These are phyloP conservation scores for Poeciliopsis occidentalis DNA, from an alignment of 2,113 vertebrate species.

Conservation along the genomic window DNA sequence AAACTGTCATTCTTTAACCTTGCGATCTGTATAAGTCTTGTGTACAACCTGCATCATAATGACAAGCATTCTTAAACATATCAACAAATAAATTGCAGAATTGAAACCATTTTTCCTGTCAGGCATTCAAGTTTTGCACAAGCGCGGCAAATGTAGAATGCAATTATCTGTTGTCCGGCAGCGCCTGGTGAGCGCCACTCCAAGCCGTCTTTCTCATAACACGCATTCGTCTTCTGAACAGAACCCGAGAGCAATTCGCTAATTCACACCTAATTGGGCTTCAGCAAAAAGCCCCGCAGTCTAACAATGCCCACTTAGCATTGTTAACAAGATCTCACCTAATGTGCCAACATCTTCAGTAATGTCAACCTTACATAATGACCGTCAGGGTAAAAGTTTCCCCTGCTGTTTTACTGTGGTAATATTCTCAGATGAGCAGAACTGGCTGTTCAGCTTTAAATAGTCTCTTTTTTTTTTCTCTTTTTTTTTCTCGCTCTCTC, in stretches of 20 bases:
- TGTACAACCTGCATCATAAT: not conserved
- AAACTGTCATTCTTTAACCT: not conserved
- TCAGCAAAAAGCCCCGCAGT: not conserved
- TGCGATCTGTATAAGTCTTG: not conserved
- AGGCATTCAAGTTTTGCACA: not conserved
- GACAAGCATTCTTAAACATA: not conserved
- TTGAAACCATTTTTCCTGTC: not conserved
- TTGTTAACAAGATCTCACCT: conserved; percentile 52
- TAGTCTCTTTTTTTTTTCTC: not conserved
- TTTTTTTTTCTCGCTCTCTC: too few relatives aligned
- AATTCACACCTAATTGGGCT: conserved; percentile 39
- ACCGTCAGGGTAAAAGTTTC: conserved; percentile 18
- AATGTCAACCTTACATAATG: conserved; percentile 13
- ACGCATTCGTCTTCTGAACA: not conserved
- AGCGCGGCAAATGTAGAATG: not conserved
- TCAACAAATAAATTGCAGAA: not conserved
- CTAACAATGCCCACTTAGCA: conserved; percentile 46
- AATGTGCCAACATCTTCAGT: conserved; percentile 21
- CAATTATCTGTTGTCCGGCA: not conserved
- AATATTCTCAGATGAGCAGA: conserved; percentile 3
- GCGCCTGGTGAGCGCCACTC: not conserved
- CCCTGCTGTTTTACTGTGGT: conserved; percentile 23
- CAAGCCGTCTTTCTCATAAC: not conserved
- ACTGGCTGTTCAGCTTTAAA: not conserved
- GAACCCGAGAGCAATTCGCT: conserved; percentile 6